Conservation (phyloP, 1,140 invertebrate species). For the Thalassaphorura encarpata region DNA sequence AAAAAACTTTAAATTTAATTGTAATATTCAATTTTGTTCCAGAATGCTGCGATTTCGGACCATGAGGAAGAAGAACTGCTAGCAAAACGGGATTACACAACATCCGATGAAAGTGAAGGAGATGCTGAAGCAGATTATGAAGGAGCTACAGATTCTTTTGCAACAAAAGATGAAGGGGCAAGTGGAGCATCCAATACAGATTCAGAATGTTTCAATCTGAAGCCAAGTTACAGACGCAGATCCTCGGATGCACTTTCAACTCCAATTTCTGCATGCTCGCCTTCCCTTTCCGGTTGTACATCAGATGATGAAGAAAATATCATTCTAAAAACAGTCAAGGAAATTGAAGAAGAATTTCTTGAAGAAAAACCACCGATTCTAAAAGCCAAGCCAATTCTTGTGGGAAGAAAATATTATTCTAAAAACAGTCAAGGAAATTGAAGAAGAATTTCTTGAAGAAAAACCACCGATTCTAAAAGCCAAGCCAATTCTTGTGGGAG, state of each 20-base stretch:
- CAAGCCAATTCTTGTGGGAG: slow-evolving; percentile 25
- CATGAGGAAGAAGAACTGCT: slow-evolving; percentile 34
- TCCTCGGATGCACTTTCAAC: slow-evolving; percentile 21
- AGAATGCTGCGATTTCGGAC: too few species aligned
- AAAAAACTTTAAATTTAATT: too few species aligned
- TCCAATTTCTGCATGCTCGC: slow-evolving; percentile 15
- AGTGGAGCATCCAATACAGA: slow-evolving; percentile 28
- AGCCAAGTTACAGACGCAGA: slow-evolving; percentile 11
- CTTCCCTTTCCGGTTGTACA: slow-evolving; percentile 20
- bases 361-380: slow-evolving; percentile 10
- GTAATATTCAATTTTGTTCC: too few species aligned
- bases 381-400: neutral
- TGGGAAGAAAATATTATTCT: slow-evolving; percentile 14
- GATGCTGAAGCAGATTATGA: slow-evolving; percentile 11
- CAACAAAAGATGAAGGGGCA: slow-evolving; percentile 18
- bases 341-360: slow-evolving; percentile 13
- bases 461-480: slow-evolving; percentile 7
- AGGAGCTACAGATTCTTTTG: slow-evolving; percentile 23
- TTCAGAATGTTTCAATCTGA: slow-evolving; percentile 22
- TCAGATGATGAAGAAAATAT: slow-evolving; percentile 25
- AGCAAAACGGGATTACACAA: neutral
- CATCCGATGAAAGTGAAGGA: neutral
- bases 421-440: slow-evolving; percentile 23
- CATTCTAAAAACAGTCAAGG: slow-evolving; percentile 20
- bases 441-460: slow-evolving; percentile 11